Evolutionary conservation across 1,140 invertebrate genomes (phyloP).

Genomic region (Zaprionus nigranus): DNA sequence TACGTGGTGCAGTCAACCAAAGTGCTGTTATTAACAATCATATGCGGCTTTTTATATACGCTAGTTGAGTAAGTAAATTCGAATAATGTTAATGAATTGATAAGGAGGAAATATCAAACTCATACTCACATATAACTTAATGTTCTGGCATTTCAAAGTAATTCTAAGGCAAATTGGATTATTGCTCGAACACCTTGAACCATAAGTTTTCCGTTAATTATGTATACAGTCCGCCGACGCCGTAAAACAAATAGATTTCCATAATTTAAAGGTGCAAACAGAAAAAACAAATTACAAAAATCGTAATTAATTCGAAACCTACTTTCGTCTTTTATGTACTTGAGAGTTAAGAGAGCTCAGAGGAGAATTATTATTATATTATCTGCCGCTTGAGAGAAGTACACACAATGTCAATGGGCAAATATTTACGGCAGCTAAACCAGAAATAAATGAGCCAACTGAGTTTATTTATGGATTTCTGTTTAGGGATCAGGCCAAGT

Average conservation of each 20-base stretch:
- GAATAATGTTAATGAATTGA: neutral
- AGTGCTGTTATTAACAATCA: conserved; percentile 47
- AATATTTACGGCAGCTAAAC: conserved; percentile 32
- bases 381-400: conserved; percentile 25
- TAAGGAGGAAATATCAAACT: no score
- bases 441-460: conserved; percentile 25
- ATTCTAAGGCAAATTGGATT: neutral
- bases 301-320: conserved; percentile 34
- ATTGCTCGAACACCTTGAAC: neutral
- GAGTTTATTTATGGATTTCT: conserved; percentile 39
- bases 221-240: conserved; percentile 32
- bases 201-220: conserved; percentile 37
- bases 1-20: conserved; percentile 20
- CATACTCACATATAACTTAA: no score
- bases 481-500: conserved; percentile 25
- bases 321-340: conserved; percentile 22
- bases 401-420: conserved; percentile 37
- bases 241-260: conserved; percentile 27
- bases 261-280: conserved; percentile 37
- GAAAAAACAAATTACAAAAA: conserved; percentile 13
- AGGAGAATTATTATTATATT: conserved; percentile 19
- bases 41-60: conserved; percentile 31
- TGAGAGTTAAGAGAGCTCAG: conserved; percentile 23
- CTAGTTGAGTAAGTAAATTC: conserved; percentile 45
- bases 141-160: neutral